Evolutionary conservation across 2,113 vertebrate genomes (phyloP), one percentile per base, ranked within the genome.

Genomic region (Paedocypris sp.): DNA sequence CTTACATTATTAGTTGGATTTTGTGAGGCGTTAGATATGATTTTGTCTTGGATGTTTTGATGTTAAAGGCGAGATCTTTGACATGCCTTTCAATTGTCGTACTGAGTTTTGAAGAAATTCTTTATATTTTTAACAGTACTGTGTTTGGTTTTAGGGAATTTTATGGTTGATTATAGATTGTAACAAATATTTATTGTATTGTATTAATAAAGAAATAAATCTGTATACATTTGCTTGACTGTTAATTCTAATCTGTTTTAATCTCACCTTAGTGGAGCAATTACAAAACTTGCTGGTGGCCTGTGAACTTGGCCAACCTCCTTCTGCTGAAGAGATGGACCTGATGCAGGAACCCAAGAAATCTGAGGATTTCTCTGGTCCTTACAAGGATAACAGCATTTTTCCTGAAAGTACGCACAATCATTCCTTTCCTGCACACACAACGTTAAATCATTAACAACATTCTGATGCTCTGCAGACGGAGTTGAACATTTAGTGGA

Each of bases 221-320:
- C 13, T 25, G 42, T 15, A 48, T 48, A 28, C 1, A 26, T 9
- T 26, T 29, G 1, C 16, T 13, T 22, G 12, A n/a, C n/a, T n/a
- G 7, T 52, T 7, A 1, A 36, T 41, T 48, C 33, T 20, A 26
- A 45, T 42, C 0, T n/a, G 19, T 7, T 50, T 26, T 75, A 4
- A 26, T 53, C 5, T 62, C 43, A 69, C 32, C 67, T 3, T 65
- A 97, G 94, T 87, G 64, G 91, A 93, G 69, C 79, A 69, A 53
- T 84, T 97, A 25, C 90, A 92, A 74, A 83, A 53, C 38, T 64
- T 91, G 31, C 62, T 96, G 50, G 68, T 86, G 18, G 67, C 61
- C 13, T 70, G 49, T 20, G 77, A 83, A 1, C 75, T 43, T 52
- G 66, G 35, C 10, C 12, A 61, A 15, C 41, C 16, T 3, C 6